Conservation (phyloP, 2,888 invertebrate species). For the Oeneis ivallda region DNA sequence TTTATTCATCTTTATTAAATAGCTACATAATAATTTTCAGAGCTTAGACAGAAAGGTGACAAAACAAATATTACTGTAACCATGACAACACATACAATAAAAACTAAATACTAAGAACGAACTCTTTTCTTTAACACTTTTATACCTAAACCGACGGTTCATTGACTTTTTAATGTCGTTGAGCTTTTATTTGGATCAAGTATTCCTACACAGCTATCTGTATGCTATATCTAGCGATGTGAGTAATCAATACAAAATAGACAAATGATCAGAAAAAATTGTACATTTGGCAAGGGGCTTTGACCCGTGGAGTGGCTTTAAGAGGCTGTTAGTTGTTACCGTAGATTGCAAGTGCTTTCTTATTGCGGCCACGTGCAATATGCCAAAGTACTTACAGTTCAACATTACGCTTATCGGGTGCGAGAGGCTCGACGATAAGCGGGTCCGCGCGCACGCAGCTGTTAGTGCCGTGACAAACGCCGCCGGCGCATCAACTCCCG, state of each 20-base stretch:
- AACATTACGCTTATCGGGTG: slow-evolving; percentile 66
- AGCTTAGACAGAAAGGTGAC: too few relatives aligned
- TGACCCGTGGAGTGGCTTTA: slow-evolving; percentile 21
- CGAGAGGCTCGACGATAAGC: slow-evolving; percentile 69
- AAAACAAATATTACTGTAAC: too few relatives aligned
- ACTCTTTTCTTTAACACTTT: too few relatives aligned
- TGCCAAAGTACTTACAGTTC: slow-evolving; percentile 48
- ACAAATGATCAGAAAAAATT: background rate
- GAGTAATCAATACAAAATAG: slow-evolving; percentile 1
- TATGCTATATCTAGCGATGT: background rate
- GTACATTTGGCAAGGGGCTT: slow-evolving; percentile 12
- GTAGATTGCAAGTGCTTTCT: slow-evolving; percentile 11
- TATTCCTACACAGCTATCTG: slow-evolving; percentile 4
- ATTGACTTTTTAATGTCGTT: slow-evolving; percentile 13
- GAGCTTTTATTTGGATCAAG: slow-evolving; percentile 12
- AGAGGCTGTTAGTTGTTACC: slow-evolving; percentile 1
- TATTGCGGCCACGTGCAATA: slow-evolving; percentile 35
- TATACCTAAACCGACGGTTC: slow-evolving; percentile 16
- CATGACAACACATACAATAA: too few relatives aligned
- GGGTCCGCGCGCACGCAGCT: slow-evolving; percentile 55
- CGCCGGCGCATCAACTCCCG: slow-evolving; percentile 56
- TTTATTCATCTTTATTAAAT: too few relatives aligned
- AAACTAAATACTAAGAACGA: too few relatives aligned
- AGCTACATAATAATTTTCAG: too few relatives aligned
- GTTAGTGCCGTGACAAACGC: slow-evolving; percentile 65